Evolutionary conservation across 1,140 invertebrate species (phyloP), one percentile per base, ranked within the genome.

Genomic region (Paralvinella palmiformis): DNA sequence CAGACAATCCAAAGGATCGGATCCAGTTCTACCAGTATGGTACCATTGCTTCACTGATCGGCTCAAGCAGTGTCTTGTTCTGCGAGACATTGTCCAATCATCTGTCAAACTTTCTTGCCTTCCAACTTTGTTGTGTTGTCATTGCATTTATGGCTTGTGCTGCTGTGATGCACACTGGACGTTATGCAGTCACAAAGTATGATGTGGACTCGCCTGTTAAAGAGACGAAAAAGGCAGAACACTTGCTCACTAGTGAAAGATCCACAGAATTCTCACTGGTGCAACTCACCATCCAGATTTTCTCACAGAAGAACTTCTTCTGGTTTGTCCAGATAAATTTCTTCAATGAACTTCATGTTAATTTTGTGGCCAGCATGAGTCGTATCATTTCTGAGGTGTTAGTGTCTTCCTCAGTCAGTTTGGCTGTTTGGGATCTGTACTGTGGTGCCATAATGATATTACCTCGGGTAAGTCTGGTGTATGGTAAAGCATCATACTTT

Each of bases 21-120:
- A 66, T 82, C 4, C 63, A 63, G 36, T 68, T 80, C 6, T 67
- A 78, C 20, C 71, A 72, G 58, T 78, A 76, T 64, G 59, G 72
- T 15, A 72, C 78, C 20, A 68, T 82, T 13, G 74, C 71, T 35
- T 58, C 62, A 55, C 44, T 80, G 1, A 22, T 74, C 22, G 75
- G 76, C 27, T 68, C 66, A 1, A 66, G 56, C n/a, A 69, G 65
- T 32, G 65, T 76, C 15, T 67, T 75, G 32, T 29, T 75, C 7
- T 55, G 69, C 41, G 69, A 75, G 37, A 70, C 60, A 59, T 52
- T 68, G 17, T 76, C 73, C n/a, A 62, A 67, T 36, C 73, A 70
- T 69, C 41, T 74, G 45, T 60, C 76, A 56, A 68, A 80, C 61
- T 80, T 73, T 66, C 24, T 17, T 13, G 64, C 59, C 17, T 81